Conservation (phyloP, 2,797 vertebrate species). For the Micromesistius poutassou region DNA sequence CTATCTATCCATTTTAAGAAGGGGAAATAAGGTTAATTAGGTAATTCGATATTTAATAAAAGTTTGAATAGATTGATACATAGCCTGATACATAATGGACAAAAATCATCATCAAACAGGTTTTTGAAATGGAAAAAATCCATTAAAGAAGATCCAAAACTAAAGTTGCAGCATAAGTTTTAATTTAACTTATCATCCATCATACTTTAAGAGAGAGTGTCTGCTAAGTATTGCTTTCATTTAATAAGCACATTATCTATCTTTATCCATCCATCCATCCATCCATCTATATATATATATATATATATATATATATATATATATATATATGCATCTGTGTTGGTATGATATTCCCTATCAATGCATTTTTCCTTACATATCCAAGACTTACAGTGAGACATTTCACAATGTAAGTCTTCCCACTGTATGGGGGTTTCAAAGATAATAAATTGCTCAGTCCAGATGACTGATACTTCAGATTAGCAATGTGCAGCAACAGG, state of each 20-base stretch:
- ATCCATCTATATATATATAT: not conserved
- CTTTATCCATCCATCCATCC: not conserved
- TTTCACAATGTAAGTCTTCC: slow-evolving; percentile 13
- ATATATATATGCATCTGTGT: not conserved
- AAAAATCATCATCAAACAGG: not conserved
- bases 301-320: not conserved
- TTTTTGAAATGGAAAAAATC: not conserved
- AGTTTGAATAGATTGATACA: not conserved
- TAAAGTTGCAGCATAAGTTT: not conserved
- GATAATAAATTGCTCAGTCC: slow-evolving; percentile 30
- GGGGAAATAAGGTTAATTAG: not conserved
- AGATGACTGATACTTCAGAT: slow-evolving; percentile 39
- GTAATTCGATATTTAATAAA: not conserved
- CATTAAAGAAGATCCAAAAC: not conserved
- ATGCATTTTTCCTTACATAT: too few species aligned
- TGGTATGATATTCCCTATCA: too few species aligned
- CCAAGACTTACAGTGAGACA: slow-evolving; percentile 20
- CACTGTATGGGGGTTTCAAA: slow-evolving; percentile 24
- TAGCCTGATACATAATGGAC: not conserved
- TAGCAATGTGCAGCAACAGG: slow-evolving; percentile 26
- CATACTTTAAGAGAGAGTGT: not conserved
- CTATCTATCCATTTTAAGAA: not conserved
- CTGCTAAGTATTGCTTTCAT: not conserved
- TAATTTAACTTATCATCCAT: not conserved
- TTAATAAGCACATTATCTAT: not conserved